Evolutionary conservation across 2,888 invertebrate genomes (phyloP).

Genomic region (Patella caerulea): DNA sequence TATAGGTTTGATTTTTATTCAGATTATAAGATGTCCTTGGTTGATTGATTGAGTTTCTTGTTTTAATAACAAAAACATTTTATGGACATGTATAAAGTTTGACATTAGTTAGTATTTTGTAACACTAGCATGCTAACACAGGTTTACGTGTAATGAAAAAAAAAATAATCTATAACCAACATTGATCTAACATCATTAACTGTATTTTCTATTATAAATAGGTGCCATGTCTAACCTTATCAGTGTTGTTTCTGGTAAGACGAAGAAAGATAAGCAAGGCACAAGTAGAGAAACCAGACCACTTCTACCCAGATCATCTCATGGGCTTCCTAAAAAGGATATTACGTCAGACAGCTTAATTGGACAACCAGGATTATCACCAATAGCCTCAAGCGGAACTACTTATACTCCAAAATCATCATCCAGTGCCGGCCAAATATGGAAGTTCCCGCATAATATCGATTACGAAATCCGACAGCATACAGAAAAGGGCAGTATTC

Average conservation of each 20-base stretch:
- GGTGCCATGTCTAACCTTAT: conserved; percentile 37
- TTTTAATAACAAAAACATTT: too few relatives aligned
- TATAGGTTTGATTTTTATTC: too few relatives aligned
- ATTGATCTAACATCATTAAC: too few relatives aligned
- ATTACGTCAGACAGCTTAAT: conserved; percentile 30
- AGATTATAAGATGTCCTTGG: too few relatives aligned
- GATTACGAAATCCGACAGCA: conserved; percentile 53
- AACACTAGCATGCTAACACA: too few relatives aligned
- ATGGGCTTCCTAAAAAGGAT: conserved; percentile 27
- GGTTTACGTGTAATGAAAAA: too few relatives aligned
- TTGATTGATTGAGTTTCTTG: too few relatives aligned
- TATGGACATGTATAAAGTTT: too few relatives aligned
- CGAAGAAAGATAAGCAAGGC: conserved; percentile 29
- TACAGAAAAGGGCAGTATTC: conserved; percentile 39
- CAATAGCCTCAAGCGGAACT: conserved; percentile 57
- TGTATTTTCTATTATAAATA: background rate
- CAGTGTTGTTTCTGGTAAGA: conserved; percentile 26
- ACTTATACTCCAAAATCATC: conserved; percentile 63
- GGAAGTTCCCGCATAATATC: conserved; percentile 49
- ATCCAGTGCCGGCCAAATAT: conserved; percentile 57
- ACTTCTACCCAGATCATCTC: conserved; percentile 11
- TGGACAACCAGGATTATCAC: conserved; percentile 46
- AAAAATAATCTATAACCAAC: too few relatives aligned
- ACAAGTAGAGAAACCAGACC: conserved; percentile 14
- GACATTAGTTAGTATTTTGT: too few relatives aligned